These are phyloP conservation scores for Dendrolimus kikuchii DNA, from an alignment of 1,140 invertebrate genomes.

Conservation along the genomic window DNA sequence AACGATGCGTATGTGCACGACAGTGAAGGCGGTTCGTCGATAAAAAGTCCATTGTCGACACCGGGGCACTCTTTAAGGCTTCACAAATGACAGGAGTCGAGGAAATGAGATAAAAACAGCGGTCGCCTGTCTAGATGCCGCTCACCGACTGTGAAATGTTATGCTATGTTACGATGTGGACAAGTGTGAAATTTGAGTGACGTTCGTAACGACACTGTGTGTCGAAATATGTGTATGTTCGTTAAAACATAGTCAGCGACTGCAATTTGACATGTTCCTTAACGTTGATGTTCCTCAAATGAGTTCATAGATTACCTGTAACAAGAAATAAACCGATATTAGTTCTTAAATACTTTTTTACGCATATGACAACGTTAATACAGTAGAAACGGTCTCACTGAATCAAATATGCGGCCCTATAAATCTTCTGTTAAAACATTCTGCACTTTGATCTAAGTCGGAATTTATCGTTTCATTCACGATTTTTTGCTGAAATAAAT, in stretches of 20 bases:
- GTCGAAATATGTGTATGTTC: too few relatives aligned
- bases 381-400: background rate
- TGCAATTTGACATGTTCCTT: too few relatives aligned
- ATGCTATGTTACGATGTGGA: conserved; percentile 25
- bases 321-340: too few relatives aligned
- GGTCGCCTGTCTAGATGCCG: conserved; percentile 17
- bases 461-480: conserved; percentile 29
- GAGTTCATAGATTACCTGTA: too few relatives aligned
- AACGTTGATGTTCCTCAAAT: too few relatives aligned
- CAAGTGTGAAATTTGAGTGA: conserved; percentile 40
- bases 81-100: conserved; percentile 40
- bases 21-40: conserved; percentile 37
- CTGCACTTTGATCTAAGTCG: conserved; percentile 14
- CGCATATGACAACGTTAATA: too few relatives aligned
- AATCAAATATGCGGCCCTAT: conserved; percentile 4
- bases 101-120: conserved; percentile 45
- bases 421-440: conserved; percentile 15
- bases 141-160: conserved; percentile 27
- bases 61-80: conserved; percentile 34
- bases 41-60: conserved; percentile 53
- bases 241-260: too few relatives aligned
- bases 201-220: conserved; percentile 3
- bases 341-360: too few relatives aligned
- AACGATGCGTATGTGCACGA: conserved; percentile 39
- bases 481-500: conserved; percentile 22